Conservation (phyloP, 2,113 vertebrate genomes). For the Calyptomena viridis region DNA sequence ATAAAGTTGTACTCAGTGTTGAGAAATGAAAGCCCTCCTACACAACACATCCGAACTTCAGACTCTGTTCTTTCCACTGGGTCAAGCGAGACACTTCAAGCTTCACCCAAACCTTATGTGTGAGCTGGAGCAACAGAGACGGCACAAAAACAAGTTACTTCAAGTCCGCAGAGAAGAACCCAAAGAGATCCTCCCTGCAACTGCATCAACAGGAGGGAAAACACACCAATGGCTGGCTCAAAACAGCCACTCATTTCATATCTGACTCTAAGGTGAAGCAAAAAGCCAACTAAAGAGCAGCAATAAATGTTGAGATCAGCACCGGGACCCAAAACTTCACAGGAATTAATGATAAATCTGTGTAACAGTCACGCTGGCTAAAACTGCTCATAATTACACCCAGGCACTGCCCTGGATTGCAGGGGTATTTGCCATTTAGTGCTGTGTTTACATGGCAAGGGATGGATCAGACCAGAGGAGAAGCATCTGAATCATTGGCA, state of each 20-base stretch:
- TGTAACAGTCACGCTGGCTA: constrained; percentile 53
- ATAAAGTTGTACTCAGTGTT: constrained; percentile 35
- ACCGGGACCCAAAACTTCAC: constrained; percentile 57
- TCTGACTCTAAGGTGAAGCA: constrained; percentile 60
- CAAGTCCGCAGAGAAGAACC: constrained; percentile 61
- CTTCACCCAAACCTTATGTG: constrained; percentile 32
- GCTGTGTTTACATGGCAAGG: constrained; percentile 72
- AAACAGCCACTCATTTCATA: constrained; percentile 61
- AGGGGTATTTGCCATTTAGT: constrained; percentile 61
- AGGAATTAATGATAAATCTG: constrained; percentile 67
- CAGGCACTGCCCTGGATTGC: constrained; percentile 64
- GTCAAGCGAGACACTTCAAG: constrained; percentile 34
- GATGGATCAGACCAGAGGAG: constrained; percentile 69
- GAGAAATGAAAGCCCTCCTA: constrained; percentile 60
- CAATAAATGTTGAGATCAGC: constrained; percentile 59
- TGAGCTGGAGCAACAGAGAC: constrained; percentile 12
- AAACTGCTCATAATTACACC: constrained; percentile 54
- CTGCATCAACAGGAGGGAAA: constrained; percentile 60
- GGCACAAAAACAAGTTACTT: constrained; percentile 58
- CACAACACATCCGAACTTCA: constrained; percentile 45
- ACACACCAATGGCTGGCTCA: constrained; percentile 47
- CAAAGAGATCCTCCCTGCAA: constrained; percentile 58
- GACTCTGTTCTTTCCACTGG: constrained; percentile 43
- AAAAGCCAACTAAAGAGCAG: constrained; percentile 67
- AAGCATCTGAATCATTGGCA: constrained; percentile 75